These are phyloP conservation scores for Poeciliopsis paucimaculata DNA, from an alignment of 2,797 vertebrate species.

Conservation along the genomic window DNA sequence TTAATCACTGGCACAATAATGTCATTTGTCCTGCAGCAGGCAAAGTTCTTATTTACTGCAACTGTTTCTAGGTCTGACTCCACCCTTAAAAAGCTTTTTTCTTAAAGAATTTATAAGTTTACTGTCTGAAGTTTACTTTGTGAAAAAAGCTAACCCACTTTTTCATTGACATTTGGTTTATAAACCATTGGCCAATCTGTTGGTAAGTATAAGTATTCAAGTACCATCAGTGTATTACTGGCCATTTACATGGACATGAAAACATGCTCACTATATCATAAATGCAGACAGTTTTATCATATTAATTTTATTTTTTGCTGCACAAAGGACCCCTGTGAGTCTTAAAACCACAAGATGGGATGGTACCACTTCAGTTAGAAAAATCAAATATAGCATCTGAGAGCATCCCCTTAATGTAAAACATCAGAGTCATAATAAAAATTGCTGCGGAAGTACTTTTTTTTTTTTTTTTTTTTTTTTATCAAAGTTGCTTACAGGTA, in stretches of 20 bases:
- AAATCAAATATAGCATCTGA: conserved; percentile 43
- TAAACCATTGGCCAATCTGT: not conserved
- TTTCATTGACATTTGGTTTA: not conserved
- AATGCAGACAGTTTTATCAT: not conserved
- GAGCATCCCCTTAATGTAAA: conserved; percentile 43
- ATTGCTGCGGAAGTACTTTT: conserved; percentile 14
- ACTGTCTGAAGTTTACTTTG: not conserved
- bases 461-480: not conserved
- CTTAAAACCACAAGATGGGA: conserved; percentile 39
- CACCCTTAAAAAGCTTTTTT: not conserved
- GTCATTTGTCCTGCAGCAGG: not conserved
- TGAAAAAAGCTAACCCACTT: not conserved
- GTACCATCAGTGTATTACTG: not conserved
- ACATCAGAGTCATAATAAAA: conserved; percentile 18
- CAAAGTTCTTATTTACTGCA: not conserved
- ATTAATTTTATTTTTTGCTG: conserved; percentile 62
- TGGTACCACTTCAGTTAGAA: conserved; percentile 43
- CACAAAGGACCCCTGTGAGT: conserved; percentile 33
- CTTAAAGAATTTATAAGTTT: conserved; percentile 1
- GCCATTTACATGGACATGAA: not conserved
- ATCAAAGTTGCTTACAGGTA: conserved; percentile 29
- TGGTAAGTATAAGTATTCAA: not conserved
- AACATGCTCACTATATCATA: not conserved
- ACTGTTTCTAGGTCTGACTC: conserved; percentile 7
- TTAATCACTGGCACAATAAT: not conserved